phyloP scores from a whole-genome alignment of 2,888 invertebrate genomes.

The Drosophila percnosoma region DNA sequence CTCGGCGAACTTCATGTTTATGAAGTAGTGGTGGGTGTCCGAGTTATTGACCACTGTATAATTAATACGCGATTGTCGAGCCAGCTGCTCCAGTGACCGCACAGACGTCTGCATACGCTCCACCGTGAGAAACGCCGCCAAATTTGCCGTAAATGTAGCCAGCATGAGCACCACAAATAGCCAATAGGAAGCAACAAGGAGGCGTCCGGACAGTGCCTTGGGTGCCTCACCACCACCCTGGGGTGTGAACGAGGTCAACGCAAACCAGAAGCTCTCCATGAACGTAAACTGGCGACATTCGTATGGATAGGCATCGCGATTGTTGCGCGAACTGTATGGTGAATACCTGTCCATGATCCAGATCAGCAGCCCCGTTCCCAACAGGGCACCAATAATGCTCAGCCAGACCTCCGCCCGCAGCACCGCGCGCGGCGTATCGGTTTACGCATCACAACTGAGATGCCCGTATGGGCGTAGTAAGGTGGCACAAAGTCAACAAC shows the following conservation, averaged over 20 bases:
- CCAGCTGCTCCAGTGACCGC: slow-evolving; percentile 93
- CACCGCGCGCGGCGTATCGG: slow-evolving; percentile 93
- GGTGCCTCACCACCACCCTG: slow-evolving; percentile 97
- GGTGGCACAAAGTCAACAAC: slow-evolving; percentile 96
- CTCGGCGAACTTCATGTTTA: slow-evolving; percentile 96
- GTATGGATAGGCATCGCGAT: slow-evolving; percentile 91
- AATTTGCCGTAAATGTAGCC: slow-evolving; percentile 92
- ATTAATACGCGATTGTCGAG: slow-evolving; percentile 94
- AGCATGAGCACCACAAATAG: slow-evolving; percentile 96
- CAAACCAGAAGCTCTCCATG: slow-evolving; percentile 97
- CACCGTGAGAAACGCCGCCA: slow-evolving; percentile 95
- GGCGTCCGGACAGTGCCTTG: slow-evolving; percentile 93
- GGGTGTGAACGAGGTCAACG: slow-evolving; percentile 95
- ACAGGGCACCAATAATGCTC: slow-evolving; percentile 92
- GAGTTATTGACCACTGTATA: slow-evolving; percentile 93
- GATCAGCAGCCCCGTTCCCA: slow-evolving; percentile 93
- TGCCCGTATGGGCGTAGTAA: slow-evolving; percentile 96
- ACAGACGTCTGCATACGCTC: slow-evolving; percentile 97
- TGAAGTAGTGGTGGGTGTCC: slow-evolving; percentile 92
- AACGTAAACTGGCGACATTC: slow-evolving; percentile 93
- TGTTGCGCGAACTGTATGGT: slow-evolving; percentile 94
- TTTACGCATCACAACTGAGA: slow-evolving; percentile 94
- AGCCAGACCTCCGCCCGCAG: slow-evolving; percentile 94
- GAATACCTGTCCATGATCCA: slow-evolving; percentile 96
- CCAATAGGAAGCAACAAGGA: slow-evolving; percentile 96